Evolutionary conservation across 2,888 invertebrate genomes (phyloP), one percentile per base, ranked within the genome.

Genomic region (Melinopterus prodromus): DNA sequence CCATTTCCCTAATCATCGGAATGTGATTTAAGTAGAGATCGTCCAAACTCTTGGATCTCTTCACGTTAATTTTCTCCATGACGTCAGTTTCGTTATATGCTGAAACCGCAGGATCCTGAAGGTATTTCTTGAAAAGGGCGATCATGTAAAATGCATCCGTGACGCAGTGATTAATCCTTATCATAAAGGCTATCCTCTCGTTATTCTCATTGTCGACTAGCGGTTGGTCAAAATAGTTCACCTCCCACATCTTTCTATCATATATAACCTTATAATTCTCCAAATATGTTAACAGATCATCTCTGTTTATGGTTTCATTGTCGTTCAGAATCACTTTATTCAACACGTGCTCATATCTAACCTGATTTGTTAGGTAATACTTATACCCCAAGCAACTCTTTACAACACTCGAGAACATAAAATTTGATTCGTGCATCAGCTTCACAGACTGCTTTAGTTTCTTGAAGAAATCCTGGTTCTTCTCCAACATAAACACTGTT

Each of bases 61-160:
- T 74, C 36, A 74, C 35, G 35, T 74, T 74, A 35, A 74, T 36
- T 53, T 53, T 53, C 53, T 53, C 53, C 53, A 53, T 3, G 53
- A 53, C 53, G 53, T 53, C 53, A 53, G 53, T 53, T 35, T 74
- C 74, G 35, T 26, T 74, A 36, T 74, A 35, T 15, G 35, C 74
- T 37, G 74, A 26, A 26, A 26, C 37, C 9, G 9, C 35, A 6
- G 74, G 74, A 36, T 74, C 74, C 14, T 36, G 37, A 6, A 74
- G 37, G 35, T 74, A 74, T 35, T 74, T 74, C 12, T 35, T 35
- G 36, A 36, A 74, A 35, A 74, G 35, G 37, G 74, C 74, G 9
- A 74, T 74, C 74, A 74, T 74, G 35, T 36, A 74, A 74, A 36
- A 74, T n/a, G 74, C 74, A 9, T 74, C 74, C 6, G 74, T 74